Evolutionary conservation across 1,140 invertebrate genomes (phyloP).

Genomic region (Lordiphosa mommai): DNA sequence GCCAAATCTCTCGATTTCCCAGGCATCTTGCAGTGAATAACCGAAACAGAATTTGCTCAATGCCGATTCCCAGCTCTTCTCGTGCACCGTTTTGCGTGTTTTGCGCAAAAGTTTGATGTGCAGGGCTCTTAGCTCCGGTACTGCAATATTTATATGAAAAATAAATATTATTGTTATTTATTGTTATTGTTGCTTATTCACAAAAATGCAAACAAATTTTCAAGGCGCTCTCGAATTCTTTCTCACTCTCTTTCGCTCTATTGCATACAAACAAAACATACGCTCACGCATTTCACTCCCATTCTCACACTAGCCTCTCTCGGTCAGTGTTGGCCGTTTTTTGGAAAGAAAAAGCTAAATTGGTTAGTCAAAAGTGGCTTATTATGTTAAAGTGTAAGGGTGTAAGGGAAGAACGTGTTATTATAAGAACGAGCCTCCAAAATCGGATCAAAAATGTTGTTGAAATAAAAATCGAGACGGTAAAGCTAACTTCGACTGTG

Average conservation of each 20-base stretch:
- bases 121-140: conserved; percentile 89
- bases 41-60: conserved; percentile 95
- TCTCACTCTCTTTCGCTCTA: conserved; percentile 1
- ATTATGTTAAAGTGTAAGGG: no score
- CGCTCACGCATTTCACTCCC: neutral
- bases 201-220: conserved; percentile 3
- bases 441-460: no score
- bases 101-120: conserved; percentile 94
- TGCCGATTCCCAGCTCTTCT: conserved; percentile 94
- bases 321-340: neutral
- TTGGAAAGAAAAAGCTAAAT: neutral
- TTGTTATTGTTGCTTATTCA: conserved; percentile 44
- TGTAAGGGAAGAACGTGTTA: no score
- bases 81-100: conserved; percentile 89
- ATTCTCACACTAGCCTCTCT: neutral
- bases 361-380: no score
- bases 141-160: conserved; percentile 82
- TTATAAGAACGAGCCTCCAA: no score
- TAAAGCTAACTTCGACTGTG: no score
- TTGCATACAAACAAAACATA: neutral
- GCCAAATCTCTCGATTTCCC: conserved; percentile 97
- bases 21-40: conserved; percentile 93
- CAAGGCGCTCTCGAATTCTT: neutral
- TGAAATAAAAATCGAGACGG: no score
- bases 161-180: conserved; percentile 79